Percentiles rank a stretch among this genome's conserved stretches.
Conservation (phyloP, 2,113 vertebrate genomes). For the Hyperopisus bebe region DNA sequence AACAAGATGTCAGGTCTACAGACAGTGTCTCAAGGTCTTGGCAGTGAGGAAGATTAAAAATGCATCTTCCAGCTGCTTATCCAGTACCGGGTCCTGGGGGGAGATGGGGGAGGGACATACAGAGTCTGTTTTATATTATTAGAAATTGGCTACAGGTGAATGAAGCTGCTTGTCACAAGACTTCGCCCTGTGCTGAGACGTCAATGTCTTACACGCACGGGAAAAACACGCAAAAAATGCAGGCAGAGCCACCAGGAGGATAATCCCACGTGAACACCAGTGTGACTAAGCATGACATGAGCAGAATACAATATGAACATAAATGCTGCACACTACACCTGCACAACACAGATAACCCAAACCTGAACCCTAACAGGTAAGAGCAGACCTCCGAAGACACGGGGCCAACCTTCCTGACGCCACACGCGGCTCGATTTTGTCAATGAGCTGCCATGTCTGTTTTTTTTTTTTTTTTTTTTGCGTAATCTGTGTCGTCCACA, state of each 20-base stretch:
- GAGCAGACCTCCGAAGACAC: neutral
- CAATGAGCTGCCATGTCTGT: neutral
- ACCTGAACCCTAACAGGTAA: neutral
- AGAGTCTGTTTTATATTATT: neutral
- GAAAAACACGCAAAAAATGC: neutral
- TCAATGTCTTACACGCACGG: neutral
- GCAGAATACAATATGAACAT: neutral
- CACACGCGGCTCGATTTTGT: neutral
- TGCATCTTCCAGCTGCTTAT: neutral
- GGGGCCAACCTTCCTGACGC: neutral
- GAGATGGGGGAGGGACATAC: neutral
- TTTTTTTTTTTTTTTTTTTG: neutral
- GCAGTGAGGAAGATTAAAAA: neutral
- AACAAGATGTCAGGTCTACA: neutral
- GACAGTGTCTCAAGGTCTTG: neutral
- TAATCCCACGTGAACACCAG: neutral
- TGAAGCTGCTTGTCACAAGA: neutral
- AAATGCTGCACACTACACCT: neutral
- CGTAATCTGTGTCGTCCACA: slow-evolving; percentile 1
- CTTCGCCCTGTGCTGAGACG: neutral
- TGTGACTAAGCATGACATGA: neutral
- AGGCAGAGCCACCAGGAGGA: neutral
- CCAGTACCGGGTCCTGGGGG: neutral
- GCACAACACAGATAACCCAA: neutral
- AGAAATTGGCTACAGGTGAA: neutral